Base-by-base conservation (phyloP, 2,113 vertebrate genomes). In the Athene noctua region DNA sequence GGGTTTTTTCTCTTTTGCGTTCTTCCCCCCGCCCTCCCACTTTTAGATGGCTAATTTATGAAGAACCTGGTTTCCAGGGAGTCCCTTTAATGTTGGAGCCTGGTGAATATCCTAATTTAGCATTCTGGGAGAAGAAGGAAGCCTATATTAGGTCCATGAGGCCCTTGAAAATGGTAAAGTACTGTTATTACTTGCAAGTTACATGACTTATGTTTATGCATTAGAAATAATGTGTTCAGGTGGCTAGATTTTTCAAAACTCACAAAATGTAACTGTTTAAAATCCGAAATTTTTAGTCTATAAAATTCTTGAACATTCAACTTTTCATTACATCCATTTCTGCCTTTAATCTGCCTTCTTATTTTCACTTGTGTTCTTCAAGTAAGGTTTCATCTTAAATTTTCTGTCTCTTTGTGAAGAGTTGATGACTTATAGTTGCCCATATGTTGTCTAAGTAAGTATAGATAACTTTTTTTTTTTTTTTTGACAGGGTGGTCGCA, bases 11-110 rank as follows among this genome's bases (percentile, higher is more conserved):
- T 47, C 42, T 75, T 57, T 84, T 74, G 6, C 15, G 89, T 87
- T 91, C 80, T 3, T 81, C 10, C 19, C 7, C 32, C 4, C 1
- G 11, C 34, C 3, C 13, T 7, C 34, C 66, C 23, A 47, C 46
- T 11, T 96, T 72, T 79, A 99, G 99, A 73, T 99, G 99, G 99
- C 94, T 99, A 66, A 97, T 99, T 81, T 99, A 99, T 93, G 98
- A 98, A 97, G 98, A 99, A 67, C 98, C 99, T 73, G 99, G 98
- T 54, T 99, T 99, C 91, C 98, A 97, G 62, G 99, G 99, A 42
- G 63, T 99, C 6, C 96, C 99, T 49, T 98, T 98, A 52, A 98
- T 99, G 91, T 94, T 99, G 97, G 98, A 99, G 72, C 98, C 97
- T 26, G 99, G 99, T 52, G 99, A 99, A 98, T 99, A 99, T 92